These are phyloP conservation scores for Mormyrus hasselquistii DNA, from an alignment of 2,797 vertebrate species.

Conservation along the genomic window DNA sequence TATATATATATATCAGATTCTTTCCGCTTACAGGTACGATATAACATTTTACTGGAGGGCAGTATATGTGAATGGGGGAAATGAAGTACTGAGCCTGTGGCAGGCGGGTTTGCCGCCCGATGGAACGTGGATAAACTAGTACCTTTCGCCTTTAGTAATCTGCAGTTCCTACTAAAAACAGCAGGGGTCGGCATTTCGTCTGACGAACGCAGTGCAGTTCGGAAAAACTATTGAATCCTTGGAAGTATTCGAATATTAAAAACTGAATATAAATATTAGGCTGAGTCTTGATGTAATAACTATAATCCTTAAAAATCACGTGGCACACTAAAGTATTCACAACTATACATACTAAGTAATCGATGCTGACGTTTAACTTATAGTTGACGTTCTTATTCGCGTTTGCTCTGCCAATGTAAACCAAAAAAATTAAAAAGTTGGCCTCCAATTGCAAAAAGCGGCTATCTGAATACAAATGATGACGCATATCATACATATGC, in stretches of 20 bases:
- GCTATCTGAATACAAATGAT: neutral
- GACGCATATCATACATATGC: neutral
- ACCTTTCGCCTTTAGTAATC: neutral
- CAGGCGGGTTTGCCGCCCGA: neutral
- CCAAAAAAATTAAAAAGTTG: neutral
- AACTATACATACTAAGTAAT: neutral
- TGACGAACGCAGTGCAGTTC: neutral
- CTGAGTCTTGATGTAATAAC: neutral
- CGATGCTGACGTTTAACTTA: neutral
- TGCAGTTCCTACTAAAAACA: neutral
- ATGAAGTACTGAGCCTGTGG: neutral
- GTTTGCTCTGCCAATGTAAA: neutral
- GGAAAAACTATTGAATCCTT: neutral
- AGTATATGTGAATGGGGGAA: neutral
- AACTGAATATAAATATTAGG: neutral
- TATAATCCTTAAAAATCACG: neutral
- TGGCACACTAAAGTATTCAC: neutral
- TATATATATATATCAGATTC: neutral
- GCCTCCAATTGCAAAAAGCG: neutral
- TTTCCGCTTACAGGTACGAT: neutral
- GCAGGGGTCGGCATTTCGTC: conserved; percentile 12
- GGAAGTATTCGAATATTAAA: neutral
- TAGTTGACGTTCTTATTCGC: neutral
- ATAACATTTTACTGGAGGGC: neutral
- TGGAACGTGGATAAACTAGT: neutral